Evolutionary conservation across 2,888 invertebrate genomes (phyloP).

Genomic region (Agelastica alni): DNA sequence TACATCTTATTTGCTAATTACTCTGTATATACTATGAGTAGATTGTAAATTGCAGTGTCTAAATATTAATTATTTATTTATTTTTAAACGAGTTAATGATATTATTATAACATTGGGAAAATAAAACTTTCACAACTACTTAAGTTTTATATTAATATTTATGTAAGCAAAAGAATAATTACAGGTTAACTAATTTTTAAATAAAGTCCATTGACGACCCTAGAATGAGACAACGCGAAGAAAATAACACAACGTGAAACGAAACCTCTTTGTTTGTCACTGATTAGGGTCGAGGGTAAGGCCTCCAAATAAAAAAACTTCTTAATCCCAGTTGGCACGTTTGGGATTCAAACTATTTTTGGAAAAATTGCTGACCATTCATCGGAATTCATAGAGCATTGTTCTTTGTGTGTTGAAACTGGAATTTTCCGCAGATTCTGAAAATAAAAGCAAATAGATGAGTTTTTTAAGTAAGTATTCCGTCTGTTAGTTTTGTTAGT

Average conservation of each 20-base stretch:
- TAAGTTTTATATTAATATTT: too few relatives aligned
- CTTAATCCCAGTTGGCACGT: conserved; percentile 9
- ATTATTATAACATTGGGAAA: too few relatives aligned
- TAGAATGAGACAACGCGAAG: too few relatives aligned
- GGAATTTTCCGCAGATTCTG: conserved; percentile 10
- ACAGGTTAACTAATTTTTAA: too few relatives aligned
- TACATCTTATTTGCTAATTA: too few relatives aligned
- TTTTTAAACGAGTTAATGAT: too few relatives aligned
- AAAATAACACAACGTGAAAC: conserved; percentile 6
- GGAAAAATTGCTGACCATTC: conserved; percentile 21
- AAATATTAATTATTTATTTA: too few relatives aligned
- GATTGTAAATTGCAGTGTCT: too few relatives aligned
- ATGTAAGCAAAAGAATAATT: too few relatives aligned
- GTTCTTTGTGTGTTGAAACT: not conserved
- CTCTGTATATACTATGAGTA: too few relatives aligned
- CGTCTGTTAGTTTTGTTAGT: not conserved
- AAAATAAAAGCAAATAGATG: not conserved
- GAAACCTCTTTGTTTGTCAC: conserved; percentile 16
- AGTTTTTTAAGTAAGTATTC: not conserved
- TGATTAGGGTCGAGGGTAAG: conserved; percentile 20
- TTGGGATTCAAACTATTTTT: conserved; percentile 19
- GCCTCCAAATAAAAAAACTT: conserved; percentile 5
- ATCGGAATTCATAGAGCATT: conserved; percentile 15
- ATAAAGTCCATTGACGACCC: too few relatives aligned
- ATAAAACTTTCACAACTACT: too few relatives aligned